A percentile compares a stretch with the other conserved stretches of the same genome.
Evolutionary conservation across 2,113 vertebrate genomes (phyloP).

Genomic region (Rafetus swinhoei): DNA sequence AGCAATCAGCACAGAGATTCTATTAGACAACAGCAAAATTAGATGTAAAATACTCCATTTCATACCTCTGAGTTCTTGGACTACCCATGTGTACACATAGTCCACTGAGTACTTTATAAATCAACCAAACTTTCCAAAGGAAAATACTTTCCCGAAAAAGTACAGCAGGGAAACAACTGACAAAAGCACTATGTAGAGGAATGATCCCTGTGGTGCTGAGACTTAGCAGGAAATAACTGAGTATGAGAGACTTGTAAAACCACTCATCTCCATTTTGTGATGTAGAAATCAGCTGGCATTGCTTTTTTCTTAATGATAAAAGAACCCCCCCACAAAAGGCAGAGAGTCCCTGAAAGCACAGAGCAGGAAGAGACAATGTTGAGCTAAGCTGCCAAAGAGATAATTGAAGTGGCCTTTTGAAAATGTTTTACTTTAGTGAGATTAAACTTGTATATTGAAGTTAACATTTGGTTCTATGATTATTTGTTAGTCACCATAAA

Average conservation of each 20-base stretch:
- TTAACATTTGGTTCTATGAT: background rate
- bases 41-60: background rate
- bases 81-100: background rate
- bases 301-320: background rate
- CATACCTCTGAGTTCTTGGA: background rate
- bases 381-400: conserved; percentile 20
- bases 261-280: background rate
- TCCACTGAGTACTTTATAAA: conserved; percentile 12
- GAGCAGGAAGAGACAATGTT: conserved; percentile 39
- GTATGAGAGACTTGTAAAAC: conserved; percentile 35
- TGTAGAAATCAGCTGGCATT: conserved; percentile 21
- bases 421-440: conserved; percentile 14
- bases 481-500: background rate
- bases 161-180: background rate
- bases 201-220: conserved; percentile 6
- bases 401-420: conserved; percentile 18
- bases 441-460: background rate
- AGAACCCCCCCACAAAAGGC: conserved; percentile 28
- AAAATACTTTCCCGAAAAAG: background rate
- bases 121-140: background rate
- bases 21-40: background rate
- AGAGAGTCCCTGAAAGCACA: conserved; percentile 25
- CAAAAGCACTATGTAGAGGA: background rate
- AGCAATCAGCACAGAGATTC: background rate
- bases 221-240: conserved; percentile 57